phyloP scores from a whole-genome alignment of 1,140 invertebrate genomes.

The Hyposmocoma kahamanoa region DNA sequence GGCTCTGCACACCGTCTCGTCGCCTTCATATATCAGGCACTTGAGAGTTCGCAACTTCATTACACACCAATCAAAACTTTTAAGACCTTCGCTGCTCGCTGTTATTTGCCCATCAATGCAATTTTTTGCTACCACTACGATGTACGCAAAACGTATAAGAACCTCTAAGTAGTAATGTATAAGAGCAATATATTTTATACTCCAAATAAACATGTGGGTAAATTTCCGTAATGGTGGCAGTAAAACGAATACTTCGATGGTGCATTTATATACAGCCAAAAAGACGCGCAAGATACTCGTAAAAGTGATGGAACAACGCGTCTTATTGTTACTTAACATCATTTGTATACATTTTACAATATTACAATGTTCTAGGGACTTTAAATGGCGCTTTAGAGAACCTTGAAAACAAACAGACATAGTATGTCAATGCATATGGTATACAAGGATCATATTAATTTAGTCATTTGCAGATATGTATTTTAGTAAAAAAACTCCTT shows the following conservation, averaged over 20 bases:
- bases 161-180: conserved; percentile 26
- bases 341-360: conserved; percentile 2
- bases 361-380: too few species aligned
- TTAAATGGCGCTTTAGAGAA: too few species aligned
- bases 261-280: background rate
- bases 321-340: background rate
- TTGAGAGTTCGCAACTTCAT: background rate
- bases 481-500: too few species aligned
- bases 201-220: conserved; percentile 67
- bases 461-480: too few species aligned
- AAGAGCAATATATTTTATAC: conserved; percentile 56
- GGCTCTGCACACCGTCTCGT: conserved; percentile 3
- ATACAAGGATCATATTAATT: too few species aligned
- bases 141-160: conserved; percentile 21
- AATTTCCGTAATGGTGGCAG: conserved; percentile 63
- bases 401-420: too few species aligned
- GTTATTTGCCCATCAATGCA: background rate
- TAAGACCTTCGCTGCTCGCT: too few species aligned
- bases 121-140: background rate
- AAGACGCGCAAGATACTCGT: conserved; percentile 7
- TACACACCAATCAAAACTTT: background rate
- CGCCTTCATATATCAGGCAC: background rate
- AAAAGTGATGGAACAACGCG: conserved; percentile 15
- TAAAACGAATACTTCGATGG: conserved; percentile 38
- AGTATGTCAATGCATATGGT: too few species aligned